A percentile compares a stretch with the other conserved stretches of the same genome.
phyloP scores from a whole-genome alignment of 2,888 invertebrate species.

The Aspidiotus destructor region DNA sequence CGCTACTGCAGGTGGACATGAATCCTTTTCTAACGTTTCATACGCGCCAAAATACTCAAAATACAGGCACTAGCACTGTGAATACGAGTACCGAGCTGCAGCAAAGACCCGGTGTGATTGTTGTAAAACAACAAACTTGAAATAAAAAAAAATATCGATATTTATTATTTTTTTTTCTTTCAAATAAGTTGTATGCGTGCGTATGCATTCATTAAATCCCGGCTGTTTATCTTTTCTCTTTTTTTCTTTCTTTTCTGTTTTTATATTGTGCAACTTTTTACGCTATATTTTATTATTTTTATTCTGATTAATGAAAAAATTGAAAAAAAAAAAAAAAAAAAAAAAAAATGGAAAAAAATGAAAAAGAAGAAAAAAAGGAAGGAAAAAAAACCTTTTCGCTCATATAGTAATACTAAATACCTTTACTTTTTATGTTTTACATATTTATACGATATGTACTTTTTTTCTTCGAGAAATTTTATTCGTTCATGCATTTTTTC shows the following conservation, averaged over 20 bases:
- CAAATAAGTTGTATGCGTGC: background rate
- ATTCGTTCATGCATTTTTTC: slow-evolving; percentile 9
- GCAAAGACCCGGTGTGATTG: slow-evolving; percentile 80
- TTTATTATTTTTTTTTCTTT: slow-evolving; percentile 16
- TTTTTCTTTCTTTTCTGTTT: slow-evolving; percentile 24
- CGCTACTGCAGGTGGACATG: slow-evolving; percentile 42
- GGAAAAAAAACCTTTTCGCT: slow-evolving; percentile 17
- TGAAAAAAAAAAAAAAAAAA: no score
- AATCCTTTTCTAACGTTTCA: slow-evolving; percentile 56
- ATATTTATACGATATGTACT: slow-evolving; percentile 17
- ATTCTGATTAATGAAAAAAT: background rate
- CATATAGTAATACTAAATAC: slow-evolving; percentile 20
- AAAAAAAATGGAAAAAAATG: no score
- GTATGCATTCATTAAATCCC: background rate
- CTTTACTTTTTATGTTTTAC: slow-evolving; percentile 19
- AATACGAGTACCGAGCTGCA: slow-evolving; percentile 48
- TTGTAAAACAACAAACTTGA: slow-evolving; percentile 59
- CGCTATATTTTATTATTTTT: slow-evolving; percentile 30
- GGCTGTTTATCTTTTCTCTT: slow-evolving; percentile 20
- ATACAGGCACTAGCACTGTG: slow-evolving; percentile 42
- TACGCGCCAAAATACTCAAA: slow-evolving; percentile 36
- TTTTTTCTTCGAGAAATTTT: slow-evolving; percentile 11
- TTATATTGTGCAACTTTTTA: slow-evolving; percentile 30
- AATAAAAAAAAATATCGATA: slow-evolving; percentile 1
- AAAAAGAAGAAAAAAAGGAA: no score